Evolutionary conservation across 64 coral and sea anemone species (phyloP), one percentile per base, ranked within the genome.

Genomic region (Montipora cactus): DNA sequence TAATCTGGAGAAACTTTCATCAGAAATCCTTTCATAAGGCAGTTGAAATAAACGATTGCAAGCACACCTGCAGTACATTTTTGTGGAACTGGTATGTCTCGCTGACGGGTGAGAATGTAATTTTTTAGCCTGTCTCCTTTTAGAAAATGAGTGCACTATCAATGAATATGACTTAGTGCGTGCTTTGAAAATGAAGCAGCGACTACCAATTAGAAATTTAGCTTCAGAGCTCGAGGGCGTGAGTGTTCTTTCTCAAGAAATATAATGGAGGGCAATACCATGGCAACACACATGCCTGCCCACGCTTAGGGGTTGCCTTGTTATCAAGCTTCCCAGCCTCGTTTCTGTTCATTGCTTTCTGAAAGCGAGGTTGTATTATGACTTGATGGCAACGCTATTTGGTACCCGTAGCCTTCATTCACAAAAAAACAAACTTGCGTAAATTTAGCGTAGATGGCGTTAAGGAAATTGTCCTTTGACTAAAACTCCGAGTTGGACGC

Each of bases 371-470:
- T 75, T 85, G 73, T 10, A 0, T 74, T 47, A 91, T 91, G 90
- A 85, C 81, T 83, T 84, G 70, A 67, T 92, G 81, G 73, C 55
- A 76, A 49, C 74, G 84, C 18, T 51, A 85, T 92, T 92, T 75
- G 90, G 81, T 92, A 92, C 90, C 90, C 55, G 90, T 77, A 76
- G 16, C 21, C 7, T 59, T 81, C 44, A 76, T 84, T 58, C 70
- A 92, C 58, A 77, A 44, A 48, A 49, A 49, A 86, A 86, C 82
- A 86, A 86, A 86, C 8, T 71, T 86, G 82, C 66, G 82, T 86
- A 86, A 86, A 86, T 86, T 86, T 10, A 71, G 45, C 44, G 82
- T 86, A 64, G 44, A 64, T 21, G 15, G n/a, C 45, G 67, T 71
- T 45, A 2, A 85, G 53, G 52, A 19, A 92, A 53, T 76, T 77